Evolutionary conservation across 2,888 invertebrate species (phyloP).

Genomic region (Leptura quadrifasciata): DNA sequence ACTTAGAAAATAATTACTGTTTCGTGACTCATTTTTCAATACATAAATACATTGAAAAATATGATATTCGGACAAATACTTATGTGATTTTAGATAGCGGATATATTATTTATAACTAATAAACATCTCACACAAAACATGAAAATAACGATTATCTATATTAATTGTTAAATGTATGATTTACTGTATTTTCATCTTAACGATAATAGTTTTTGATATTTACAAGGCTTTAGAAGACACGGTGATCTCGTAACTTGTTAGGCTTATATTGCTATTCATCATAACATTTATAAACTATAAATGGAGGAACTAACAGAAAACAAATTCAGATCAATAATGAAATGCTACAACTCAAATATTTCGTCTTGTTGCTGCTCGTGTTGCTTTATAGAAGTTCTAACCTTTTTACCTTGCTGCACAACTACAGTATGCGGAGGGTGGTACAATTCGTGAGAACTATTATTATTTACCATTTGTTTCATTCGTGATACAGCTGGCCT

Average conservation of each 20-base stretch:
- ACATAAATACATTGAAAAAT: background rate
- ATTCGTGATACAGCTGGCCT: slow-evolving; percentile 70
- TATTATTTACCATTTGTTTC: slow-evolving; percentile 70
- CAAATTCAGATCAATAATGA: slow-evolving; percentile 21
- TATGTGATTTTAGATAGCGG: background rate
- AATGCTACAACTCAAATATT: slow-evolving; percentile 91
- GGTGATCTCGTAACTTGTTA: slow-evolving; percentile 20
- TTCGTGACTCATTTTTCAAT: background rate
- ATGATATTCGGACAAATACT: background rate
- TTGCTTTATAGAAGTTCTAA: slow-evolving; percentile 87
- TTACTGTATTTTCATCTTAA: slow-evolving; percentile 22
- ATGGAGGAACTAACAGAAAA: slow-evolving; percentile 30
- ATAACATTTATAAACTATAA: slow-evolving; percentile 28
- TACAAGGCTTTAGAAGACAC: slow-evolving; percentile 37
- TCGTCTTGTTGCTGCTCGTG: slow-evolving; percentile 92
- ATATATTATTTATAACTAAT: slow-evolving; percentile 1
- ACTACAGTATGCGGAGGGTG: slow-evolving; percentile 74
- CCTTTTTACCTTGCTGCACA: slow-evolving; percentile 87
- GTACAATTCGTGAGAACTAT: slow-evolving; percentile 63
- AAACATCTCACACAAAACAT: slow-evolving; percentile 19
- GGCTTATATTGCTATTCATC: slow-evolving; percentile 34
- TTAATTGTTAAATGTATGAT: slow-evolving; percentile 8
- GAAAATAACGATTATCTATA: slow-evolving; percentile 11
- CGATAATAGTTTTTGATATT: slow-evolving; percentile 34
- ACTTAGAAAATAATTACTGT: background rate